Percentiles rank a stretch among this genome's conserved stretches.
Conservation (phyloP, 1,140 invertebrate genomes). For the Drosophila takahashii region DNA sequence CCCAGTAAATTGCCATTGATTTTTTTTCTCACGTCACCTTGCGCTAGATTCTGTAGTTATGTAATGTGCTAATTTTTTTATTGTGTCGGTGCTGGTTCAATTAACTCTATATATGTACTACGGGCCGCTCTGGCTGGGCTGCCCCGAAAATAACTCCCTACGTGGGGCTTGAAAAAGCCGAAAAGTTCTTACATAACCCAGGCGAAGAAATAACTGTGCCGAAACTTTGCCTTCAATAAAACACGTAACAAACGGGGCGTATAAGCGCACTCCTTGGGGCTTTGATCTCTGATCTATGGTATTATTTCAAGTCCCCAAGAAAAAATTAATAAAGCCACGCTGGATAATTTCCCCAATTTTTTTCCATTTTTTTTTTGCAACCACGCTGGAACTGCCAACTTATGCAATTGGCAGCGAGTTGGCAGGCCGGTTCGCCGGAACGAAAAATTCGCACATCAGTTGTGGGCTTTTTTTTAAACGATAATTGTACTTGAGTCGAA, state of each 20-base stretch:
- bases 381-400: constrained; percentile 63
- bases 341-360: constrained; percentile 19
- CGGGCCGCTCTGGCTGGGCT: neutral
- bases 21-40: constrained; percentile 77
- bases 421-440: constrained; percentile 16
- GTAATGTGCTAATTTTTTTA: constrained; percentile 75
- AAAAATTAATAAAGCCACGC: constrained; percentile 29
- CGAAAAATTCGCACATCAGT: constrained; percentile 3
- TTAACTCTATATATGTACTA: constrained; percentile 15
- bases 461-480: neutral
- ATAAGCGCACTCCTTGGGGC: no score
- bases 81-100: constrained; percentile 65
- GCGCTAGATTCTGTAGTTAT: constrained; percentile 76
- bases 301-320: neutral
- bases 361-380: constrained; percentile 28
- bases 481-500: neutral
- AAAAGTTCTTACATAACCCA: constrained; percentile 65
- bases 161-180: constrained; percentile 10
- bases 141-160: constrained; percentile 7
- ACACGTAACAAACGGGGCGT: neutral
- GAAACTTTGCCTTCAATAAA: constrained; percentile 4
- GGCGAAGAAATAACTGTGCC: constrained; percentile 24
- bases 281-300: neutral
- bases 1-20: constrained; percentile 65
- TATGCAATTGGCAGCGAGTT: constrained; percentile 48